Percentiles rank a stretch among this genome's conserved stretches.
Conservation (phyloP, 2,797 vertebrate species). For the Enteromius radiatus region DNA sequence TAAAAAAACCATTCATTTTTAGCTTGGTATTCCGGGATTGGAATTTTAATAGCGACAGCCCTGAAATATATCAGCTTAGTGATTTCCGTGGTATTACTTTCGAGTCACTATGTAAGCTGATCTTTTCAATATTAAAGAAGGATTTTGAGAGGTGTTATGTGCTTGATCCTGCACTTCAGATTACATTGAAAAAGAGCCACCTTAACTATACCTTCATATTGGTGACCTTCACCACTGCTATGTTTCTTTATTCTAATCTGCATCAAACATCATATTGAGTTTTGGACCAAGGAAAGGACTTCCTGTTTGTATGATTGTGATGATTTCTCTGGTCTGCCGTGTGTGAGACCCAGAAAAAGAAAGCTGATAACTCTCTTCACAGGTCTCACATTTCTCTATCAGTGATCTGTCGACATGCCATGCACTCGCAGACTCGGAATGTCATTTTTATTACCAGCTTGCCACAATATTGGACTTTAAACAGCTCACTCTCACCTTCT, state of each 20-base stretch:
- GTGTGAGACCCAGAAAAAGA: slow-evolving; percentile 28
- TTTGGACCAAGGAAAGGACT: slow-evolving; percentile 57
- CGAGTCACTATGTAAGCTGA: slow-evolving; percentile 3
- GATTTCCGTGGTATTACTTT: background rate
- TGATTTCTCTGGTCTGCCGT: slow-evolving; percentile 43
- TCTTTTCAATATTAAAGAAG: slow-evolving; percentile 23
- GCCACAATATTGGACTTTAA: slow-evolving; percentile 53
- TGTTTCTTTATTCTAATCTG: slow-evolving; percentile 62
- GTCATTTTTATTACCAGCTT: slow-evolving; percentile 55
- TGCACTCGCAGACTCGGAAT: slow-evolving; percentile 19
- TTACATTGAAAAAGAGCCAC: background rate
- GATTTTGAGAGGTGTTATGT: slow-evolving; percentile 21
- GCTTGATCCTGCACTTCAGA: slow-evolving; percentile 41
- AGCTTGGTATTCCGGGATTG: background rate
- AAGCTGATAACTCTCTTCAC: slow-evolving; percentile 48
- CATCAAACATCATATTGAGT: slow-evolving; percentile 63
- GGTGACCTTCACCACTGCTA: slow-evolving; percentile 18
- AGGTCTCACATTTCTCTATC: slow-evolving; percentile 37
- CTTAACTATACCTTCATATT: slow-evolving; percentile 27
- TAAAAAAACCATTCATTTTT: background rate
- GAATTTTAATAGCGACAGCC: slow-evolving; percentile 2
- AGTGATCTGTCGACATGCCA: slow-evolving; percentile 51
- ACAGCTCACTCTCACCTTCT: slow-evolving; percentile 34
- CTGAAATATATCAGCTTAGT: slow-evolving; percentile 28
- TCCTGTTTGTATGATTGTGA: slow-evolving; percentile 44